A percentile compares a stretch with the other conserved stretches of the same genome.
phyloP scores from a whole-genome alignment of 2,888 invertebrate genomes.

The Protula sp. region DNA sequence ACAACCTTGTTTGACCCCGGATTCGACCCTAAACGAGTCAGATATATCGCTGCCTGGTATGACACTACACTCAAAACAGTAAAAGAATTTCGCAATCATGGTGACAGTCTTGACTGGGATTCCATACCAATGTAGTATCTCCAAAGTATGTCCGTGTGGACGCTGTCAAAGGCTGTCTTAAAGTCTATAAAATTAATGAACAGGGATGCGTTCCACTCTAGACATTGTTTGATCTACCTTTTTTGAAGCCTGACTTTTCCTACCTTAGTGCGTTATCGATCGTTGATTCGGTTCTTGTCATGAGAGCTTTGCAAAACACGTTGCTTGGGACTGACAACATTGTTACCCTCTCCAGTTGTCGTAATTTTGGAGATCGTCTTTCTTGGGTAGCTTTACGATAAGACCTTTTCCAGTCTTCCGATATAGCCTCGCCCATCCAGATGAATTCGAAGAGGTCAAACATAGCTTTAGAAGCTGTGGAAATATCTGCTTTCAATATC shows the following conservation, averaged over 20 bases:
- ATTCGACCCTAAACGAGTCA: too few species aligned
- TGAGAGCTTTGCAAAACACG: slow-evolving; percentile 8
- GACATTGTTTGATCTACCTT: slow-evolving; percentile 11
- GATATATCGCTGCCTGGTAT: too few species aligned
- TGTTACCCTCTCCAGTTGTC: slow-evolving; percentile 17
- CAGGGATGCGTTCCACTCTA: too few species aligned
- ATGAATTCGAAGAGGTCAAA: neutral
- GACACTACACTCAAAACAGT: too few species aligned
- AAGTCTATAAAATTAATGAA: slow-evolving; percentile 17
- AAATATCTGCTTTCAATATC: neutral
- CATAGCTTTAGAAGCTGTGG: neutral
- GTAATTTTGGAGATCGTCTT: too few species aligned
- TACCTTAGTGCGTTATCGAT: slow-evolving; percentile 6
- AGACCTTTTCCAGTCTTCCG: neutral
- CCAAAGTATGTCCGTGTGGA: slow-evolving; percentile 15
- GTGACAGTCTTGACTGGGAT: slow-evolving; percentile 8
- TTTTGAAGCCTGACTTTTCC: slow-evolving; percentile 14
- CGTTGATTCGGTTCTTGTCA: slow-evolving; percentile 2
- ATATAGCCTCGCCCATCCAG: neutral
- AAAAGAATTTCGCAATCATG: slow-evolving; percentile 6
- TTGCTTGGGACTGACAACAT: slow-evolving; percentile 16
- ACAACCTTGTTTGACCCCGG: slow-evolving; percentile 18
- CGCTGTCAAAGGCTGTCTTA: slow-evolving; percentile 15
- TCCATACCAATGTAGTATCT: slow-evolving; percentile 9
- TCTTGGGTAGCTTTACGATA: too few species aligned